Conservation (phyloP, 2,797 vertebrate species). For the Sorex maritimensis region DNA sequence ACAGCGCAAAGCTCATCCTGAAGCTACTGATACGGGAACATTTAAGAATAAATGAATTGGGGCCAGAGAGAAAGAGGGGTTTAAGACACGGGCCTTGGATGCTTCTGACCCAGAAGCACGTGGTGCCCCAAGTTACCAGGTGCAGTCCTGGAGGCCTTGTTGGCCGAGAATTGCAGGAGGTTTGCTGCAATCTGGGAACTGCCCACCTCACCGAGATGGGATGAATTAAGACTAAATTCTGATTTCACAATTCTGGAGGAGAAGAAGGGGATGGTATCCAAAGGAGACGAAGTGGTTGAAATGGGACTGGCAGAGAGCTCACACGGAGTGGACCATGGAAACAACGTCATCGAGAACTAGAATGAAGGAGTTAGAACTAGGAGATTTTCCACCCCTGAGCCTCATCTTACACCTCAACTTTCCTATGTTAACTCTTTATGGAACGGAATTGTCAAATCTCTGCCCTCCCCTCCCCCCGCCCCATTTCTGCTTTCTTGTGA, state of each 20-base stretch:
- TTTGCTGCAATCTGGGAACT: background rate
- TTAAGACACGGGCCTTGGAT: no score
- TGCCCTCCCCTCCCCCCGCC: no score
- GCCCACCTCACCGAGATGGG: background rate
- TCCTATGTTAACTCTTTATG: constrained; percentile 12
- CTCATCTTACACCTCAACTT: background rate
- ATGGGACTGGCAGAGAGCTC: background rate
- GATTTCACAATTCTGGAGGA: constrained; percentile 25
- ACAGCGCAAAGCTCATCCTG: background rate
- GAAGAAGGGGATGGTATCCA: background rate
- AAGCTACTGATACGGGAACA: background rate
- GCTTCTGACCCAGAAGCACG: no score
- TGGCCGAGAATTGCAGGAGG: background rate
- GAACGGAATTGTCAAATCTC: background rate
- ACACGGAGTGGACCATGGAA: background rate
- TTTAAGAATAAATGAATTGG: background rate
- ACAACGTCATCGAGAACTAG: background rate
- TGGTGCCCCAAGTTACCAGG: no score
- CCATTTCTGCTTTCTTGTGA: constrained; percentile 10
- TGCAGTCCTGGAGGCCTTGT: no score
- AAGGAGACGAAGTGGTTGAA: background rate
- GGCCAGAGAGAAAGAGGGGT: no score
- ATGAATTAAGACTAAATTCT: constrained; percentile 12
- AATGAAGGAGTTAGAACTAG: background rate
- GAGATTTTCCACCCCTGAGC: background rate